Evolutionary conservation across 2,888 invertebrate species (phyloP), one percentile per base, ranked within the genome.

Genomic region (Petrolisthes cinctipes): DNA sequence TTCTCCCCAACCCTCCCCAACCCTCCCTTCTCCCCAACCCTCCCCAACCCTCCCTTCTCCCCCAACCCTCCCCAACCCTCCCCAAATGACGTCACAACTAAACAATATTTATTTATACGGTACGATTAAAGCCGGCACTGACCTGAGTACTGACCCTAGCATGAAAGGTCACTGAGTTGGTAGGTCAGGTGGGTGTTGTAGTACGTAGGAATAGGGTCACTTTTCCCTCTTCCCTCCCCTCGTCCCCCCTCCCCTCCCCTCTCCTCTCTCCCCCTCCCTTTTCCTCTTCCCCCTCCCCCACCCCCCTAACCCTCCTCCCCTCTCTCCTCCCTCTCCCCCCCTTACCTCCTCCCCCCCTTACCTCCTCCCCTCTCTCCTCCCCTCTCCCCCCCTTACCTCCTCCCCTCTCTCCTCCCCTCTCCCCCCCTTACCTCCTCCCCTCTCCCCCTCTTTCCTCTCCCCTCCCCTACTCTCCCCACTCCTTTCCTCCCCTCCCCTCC

Each of bases 171-270:
- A 37, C 37, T 37, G 37, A 37, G 37, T 37, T 37, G 37, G 37
- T 37, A 37, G 37, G 37, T 37, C 37, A 37, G 37, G 37, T 37
- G 37, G 37, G 37, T 37, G 37, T 37, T 37, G 37, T 2, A 37
- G 37, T 37, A 37, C 37, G 37, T 37, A 37, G 37, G 37, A 37
- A 37, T 37, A 37, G 37, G 37, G 37, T 37, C 37, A 37, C 37
- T 37, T 54, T 51, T 6, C 54, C 78, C 11, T n/a, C 17, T 51
- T 78, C 3, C n/a, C 71, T 51, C 51, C 54, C 2, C 73, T 73
- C 20, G 71, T 73, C 73, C 73, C 82, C 73, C 73, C 61, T 51
- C 9, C 37, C 17, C 83, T 56, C 56, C 56, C 54, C 57, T 73
- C 75, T 54, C 51, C 17, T 51, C 23, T 0, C 17, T 68, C 54